A percentile compares a stretch with the other conserved stretches of the same genome.
Evolutionary conservation across 2,888 invertebrate species (phyloP).

Genomic region (Antitype chi): DNA sequence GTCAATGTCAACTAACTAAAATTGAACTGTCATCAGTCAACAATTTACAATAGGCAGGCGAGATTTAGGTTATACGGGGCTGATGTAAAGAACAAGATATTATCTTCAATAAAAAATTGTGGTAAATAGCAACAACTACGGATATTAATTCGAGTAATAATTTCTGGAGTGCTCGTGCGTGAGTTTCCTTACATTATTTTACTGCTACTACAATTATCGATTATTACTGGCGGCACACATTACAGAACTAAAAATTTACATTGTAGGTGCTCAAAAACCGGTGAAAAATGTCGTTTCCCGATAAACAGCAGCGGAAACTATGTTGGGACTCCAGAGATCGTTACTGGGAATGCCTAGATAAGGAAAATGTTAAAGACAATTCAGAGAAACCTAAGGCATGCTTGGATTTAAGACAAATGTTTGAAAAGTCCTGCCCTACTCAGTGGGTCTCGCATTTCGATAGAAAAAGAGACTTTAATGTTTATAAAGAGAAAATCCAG

Average conservation of each 20-base stretch:
- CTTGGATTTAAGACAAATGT: conserved; percentile 92
- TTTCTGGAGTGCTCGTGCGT: conserved; percentile 66
- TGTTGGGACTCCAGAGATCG: conserved; percentile 97
- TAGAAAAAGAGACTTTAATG: conserved; percentile 96
- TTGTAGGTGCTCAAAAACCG: conserved; percentile 81
- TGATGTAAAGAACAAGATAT: conserved; percentile 11
- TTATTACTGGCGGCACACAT: conserved; percentile 32
- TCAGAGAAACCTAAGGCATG: conserved; percentile 91
- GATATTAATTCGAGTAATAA: conserved; percentile 58
- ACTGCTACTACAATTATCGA: conserved; percentile 30
- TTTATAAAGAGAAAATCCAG: conserved; percentile 97
- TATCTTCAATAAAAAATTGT: conserved; percentile 48
- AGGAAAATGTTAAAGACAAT: conserved; percentile 91
- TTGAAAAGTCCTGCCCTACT: conserved; percentile 94
- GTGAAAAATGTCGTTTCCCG: conserved; percentile 94
- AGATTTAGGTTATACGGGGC: conserved; percentile 50
- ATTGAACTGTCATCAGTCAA: conserved; percentile 4
- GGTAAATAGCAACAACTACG: conserved; percentile 56
- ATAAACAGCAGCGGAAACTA: conserved; percentile 93
- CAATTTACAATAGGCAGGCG: too few species aligned
- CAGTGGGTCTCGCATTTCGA: conserved; percentile 99
- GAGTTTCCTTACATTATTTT: conserved; percentile 52
- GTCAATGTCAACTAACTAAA: background rate
- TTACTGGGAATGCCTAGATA: conserved; percentile 97
- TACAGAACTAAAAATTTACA: conserved; percentile 69